Evolutionary conservation across 2,797 vertebrate species (phyloP), one percentile per base, ranked within the genome.

Genomic region (Sarcophilus harrisii): DNA sequence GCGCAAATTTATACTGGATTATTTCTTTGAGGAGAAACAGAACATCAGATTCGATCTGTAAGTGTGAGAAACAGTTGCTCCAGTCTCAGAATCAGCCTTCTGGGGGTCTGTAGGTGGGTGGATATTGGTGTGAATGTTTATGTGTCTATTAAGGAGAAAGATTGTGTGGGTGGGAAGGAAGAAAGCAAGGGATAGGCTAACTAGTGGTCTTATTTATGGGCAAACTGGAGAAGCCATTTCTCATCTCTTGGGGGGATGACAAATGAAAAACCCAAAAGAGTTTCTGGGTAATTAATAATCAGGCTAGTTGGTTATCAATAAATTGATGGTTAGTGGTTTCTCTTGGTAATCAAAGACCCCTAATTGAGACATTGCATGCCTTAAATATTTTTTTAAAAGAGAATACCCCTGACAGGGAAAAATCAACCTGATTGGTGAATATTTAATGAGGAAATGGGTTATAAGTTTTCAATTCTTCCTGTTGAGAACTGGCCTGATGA

Each of bases 11-110:
- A 99, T 99, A 94, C 98, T 99, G 57, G 99, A 99, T 98, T 99
- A 99, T 98, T 99, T 99, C 98, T 99, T 99, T 59, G 99, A 99
- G 98, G 99, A 99, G 98, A 99, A 99, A 97, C 99, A 99, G 98
- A 99, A 99, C 96, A 99, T 99, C 91, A 99, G 99, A 96, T 99
- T 99, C 30, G 99, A 99, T 98, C 98, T 99, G 99, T 99, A 98
- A 99, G 99, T 99, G 95, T 87, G 57, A 58, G 62, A 95, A 24
- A 49, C 18, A 32, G 21, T 38, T n/a, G 58, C 5, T 57, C 4
- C 45, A 92, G 21, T 49, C 3, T 57, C 54, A 58, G 59, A 28
- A 45, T n/a, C 58, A 49, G 58, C n/a, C 57, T 57, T 52, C 49
- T 30, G 30, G 54, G 54, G 52, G 30, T 52, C 90, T 55, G 90